Evolutionary conservation across 1,140 invertebrate genomes (phyloP).

Genomic region (Apis mellifera): DNA sequence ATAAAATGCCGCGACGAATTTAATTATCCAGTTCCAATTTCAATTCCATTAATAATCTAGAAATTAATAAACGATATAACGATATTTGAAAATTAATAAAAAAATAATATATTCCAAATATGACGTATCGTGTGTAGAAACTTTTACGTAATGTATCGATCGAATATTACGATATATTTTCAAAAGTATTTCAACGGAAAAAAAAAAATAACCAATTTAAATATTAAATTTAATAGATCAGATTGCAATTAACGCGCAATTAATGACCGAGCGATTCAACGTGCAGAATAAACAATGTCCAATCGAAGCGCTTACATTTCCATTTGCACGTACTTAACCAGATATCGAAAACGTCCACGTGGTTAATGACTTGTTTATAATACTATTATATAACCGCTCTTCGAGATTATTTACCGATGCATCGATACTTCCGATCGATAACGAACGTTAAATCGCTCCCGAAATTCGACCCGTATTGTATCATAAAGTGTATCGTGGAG

Average conservation of each 20-base stretch:
- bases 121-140: no score
- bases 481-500: neutral
- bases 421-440: neutral
- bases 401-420: slow-evolving; percentile 32
- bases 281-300: slow-evolving; percentile 18
- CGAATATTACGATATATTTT: no score
- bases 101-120: no score
- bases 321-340: slow-evolving; percentile 35
- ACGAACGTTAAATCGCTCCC: neutral
- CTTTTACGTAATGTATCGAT: no score
- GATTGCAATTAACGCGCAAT: neutral
- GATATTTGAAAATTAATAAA: no score
- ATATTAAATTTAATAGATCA: neutral
- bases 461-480: neutral
- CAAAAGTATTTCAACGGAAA: no score
- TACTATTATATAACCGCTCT: slow-evolving; percentile 34
- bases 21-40: no score
- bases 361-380: slow-evolving; percentile 48
- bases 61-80: no score
- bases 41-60: no score
- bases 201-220: neutral
- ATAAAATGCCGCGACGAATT: neutral
- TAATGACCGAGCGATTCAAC: slow-evolving; percentile 16
- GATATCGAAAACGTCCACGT: slow-evolving; percentile 17
- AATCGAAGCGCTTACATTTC: slow-evolving; percentile 29